phyloP scores from a whole-genome alignment of 2,113 vertebrate genomes.

The Seriola aureovittata region DNA sequence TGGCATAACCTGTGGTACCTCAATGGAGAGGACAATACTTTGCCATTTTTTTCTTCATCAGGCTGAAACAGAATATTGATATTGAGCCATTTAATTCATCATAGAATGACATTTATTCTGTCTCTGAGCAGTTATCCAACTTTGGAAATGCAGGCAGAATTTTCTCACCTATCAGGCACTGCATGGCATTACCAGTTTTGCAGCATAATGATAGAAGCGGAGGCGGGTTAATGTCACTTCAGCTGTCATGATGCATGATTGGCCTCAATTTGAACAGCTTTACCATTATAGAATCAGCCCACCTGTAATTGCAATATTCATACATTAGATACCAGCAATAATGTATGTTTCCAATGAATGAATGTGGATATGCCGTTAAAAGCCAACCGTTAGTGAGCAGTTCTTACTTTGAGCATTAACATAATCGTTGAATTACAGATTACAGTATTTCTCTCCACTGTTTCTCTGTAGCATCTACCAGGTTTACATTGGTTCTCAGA shows the following conservation, averaged over 20 bases:
- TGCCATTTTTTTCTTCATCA: slow-evolving; percentile 29
- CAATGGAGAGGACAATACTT: slow-evolving; percentile 34
- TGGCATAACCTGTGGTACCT: slow-evolving; percentile 55
- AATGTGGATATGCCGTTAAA: slow-evolving; percentile 32
- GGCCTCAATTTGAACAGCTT: slow-evolving; percentile 39
- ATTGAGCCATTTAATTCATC: slow-evolving; percentile 31
- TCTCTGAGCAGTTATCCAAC: not conserved
- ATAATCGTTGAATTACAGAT: slow-evolving; percentile 3
- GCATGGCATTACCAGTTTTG: not conserved
- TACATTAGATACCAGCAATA: slow-evolving; percentile 58
- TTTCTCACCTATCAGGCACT: not conserved
- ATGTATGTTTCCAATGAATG: slow-evolving; percentile 38
- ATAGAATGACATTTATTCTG: not conserved
- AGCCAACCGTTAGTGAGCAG: slow-evolving; percentile 3
- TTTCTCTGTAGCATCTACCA: slow-evolving; percentile 59
- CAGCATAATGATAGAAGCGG: slow-evolving; percentile 10
- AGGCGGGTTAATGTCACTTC: slow-evolving; percentile 23
- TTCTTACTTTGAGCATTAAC: slow-evolving; percentile 28
- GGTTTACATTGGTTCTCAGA: slow-evolving; percentile 66
- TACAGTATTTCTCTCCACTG: slow-evolving; percentile 14
- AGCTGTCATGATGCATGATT: slow-evolving; percentile 9
- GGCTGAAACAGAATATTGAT: slow-evolving; percentile 31
- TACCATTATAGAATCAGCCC: slow-evolving; percentile 17
- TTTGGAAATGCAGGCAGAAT: not conserved
- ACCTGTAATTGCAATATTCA: slow-evolving; percentile 66